Evolutionary conservation across 92 coral and sea anemone species (phyloP).

Genomic region (Porites evermanni): DNA sequence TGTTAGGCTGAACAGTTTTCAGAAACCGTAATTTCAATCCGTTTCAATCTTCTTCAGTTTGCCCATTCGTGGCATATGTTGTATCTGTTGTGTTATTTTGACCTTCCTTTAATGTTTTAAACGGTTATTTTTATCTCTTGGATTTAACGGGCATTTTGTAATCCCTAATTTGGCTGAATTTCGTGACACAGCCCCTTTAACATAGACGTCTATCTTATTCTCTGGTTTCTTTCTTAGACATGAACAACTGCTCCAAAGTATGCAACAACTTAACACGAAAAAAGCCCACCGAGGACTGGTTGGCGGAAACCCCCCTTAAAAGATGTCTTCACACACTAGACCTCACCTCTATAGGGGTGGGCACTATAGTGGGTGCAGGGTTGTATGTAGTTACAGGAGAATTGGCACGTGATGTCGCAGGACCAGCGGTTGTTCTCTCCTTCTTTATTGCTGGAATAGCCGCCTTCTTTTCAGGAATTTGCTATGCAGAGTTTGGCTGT

Average conservation of each 20-base stretch:
- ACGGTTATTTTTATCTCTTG: too few relatives aligned
- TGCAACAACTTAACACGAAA: conserved; percentile 53
- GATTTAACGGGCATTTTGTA: too few relatives aligned
- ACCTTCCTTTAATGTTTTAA: too few relatives aligned
- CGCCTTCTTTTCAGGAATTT: conserved; percentile 83
- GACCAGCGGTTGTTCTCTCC: conserved; percentile 87
- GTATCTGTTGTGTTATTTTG: too few relatives aligned
- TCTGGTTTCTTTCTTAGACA: background rate
- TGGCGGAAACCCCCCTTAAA: conserved; percentile 53
- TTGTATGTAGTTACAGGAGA: conserved; percentile 88
- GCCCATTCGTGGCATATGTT: too few relatives aligned
- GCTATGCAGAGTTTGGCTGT: conserved; percentile 93
- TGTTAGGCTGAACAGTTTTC: too few relatives aligned
- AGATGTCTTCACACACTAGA: conserved; percentile 77
- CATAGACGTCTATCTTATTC: background rate
- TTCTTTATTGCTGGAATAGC: conserved; percentile 82
- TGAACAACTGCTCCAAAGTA: conserved; percentile 22
- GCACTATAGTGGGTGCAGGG: conserved; percentile 85
- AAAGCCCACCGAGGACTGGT: conserved; percentile 42
- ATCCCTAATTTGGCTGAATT: too few relatives aligned
- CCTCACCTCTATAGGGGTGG: conserved; percentile 78
- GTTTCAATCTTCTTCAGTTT: too few relatives aligned
- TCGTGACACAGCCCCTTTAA: too few relatives aligned
- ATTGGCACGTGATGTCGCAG: conserved; percentile 87
- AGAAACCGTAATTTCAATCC: too few relatives aligned